Percentiles rank a stretch among this genome's conserved stretches.
phyloP scores from a whole-genome alignment of 2,797 vertebrate species.

The Leuciscus waleckii region DNA sequence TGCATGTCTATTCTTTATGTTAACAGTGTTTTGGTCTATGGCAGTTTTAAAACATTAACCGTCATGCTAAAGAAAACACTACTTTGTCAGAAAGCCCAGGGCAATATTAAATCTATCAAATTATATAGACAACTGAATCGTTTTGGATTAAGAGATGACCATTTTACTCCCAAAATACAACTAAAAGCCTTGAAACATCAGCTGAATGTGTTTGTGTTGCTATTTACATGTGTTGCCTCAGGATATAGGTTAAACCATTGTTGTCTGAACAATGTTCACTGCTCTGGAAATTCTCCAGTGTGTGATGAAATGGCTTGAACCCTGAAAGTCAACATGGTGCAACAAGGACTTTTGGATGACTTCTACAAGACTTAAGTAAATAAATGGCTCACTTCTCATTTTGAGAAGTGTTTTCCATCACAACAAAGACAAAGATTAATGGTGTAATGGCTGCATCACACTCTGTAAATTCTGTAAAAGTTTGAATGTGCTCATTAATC shows the following conservation, averaged over 20 bases:
- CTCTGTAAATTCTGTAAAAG: not conserved
- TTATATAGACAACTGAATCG: not conserved
- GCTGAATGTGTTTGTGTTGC: constrained; percentile 14
- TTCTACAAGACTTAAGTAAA: constrained; percentile 9
- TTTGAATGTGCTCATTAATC: not conserved
- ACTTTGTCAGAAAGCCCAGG: constrained; percentile 3
- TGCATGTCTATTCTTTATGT: constrained; percentile 18
- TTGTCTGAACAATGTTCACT: constrained; percentile 6
- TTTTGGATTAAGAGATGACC: not conserved
- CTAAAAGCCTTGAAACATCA: constrained; percentile 4
- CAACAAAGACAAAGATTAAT: not conserved
- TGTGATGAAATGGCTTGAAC: constrained; percentile 16
- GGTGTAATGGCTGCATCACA: not conserved
- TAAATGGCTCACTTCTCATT: not conserved
- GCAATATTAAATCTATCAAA: not conserved
- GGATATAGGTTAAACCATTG: constrained; percentile 23
- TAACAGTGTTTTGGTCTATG: not conserved
- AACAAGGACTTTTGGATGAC: constrained; percentile 15
- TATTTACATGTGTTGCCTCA: constrained; percentile 6
- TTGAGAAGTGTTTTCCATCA: not conserved
- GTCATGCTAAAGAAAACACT: not conserved
- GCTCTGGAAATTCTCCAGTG: not conserved
- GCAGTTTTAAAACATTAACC: not conserved
- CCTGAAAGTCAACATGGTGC: not conserved
- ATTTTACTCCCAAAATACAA: not conserved